Percentiles rank a stretch among this genome's conserved stretches.
phyloP scores from a whole-genome alignment of 2,888 invertebrate genomes.

The Tubulanus polymorphus region DNA sequence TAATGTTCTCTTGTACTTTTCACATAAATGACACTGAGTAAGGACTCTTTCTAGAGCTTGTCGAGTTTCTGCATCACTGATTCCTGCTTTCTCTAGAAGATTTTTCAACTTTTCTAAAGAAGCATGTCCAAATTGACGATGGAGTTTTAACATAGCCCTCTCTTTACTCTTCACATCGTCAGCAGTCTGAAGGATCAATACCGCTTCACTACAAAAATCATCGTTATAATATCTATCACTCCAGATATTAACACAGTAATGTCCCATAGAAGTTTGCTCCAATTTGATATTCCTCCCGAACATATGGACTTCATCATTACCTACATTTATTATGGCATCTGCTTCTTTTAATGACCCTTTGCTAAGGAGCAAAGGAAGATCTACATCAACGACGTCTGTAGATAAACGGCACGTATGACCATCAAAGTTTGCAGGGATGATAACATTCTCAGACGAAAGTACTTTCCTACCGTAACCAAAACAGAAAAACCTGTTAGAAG shows the following conservation, averaged over 20 bases:
- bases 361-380: constrained; percentile 15
- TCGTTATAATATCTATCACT: background rate
- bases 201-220: background rate
- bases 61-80: background rate
- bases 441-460: constrained; percentile 8
- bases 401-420: constrained; percentile 8
- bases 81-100: constrained; percentile 18
- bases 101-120: constrained; percentile 16
- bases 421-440: constrained; percentile 9
- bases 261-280: constrained; percentile 13
- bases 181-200: background rate
- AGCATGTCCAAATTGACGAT: constrained; percentile 24
- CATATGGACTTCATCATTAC: constrained; percentile 11
- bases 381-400: constrained; percentile 7
- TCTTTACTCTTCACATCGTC: background rate
- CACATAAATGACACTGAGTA: constrained; percentile 7
- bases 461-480: constrained; percentile 15
- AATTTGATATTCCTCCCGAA: constrained; percentile 10
- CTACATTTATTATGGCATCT: constrained; percentile 8
- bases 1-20: constrained; percentile 2
- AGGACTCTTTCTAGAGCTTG: constrained; percentile 10
- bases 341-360: constrained; percentile 13
- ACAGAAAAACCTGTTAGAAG: constrained; percentile 5
- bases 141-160: constrained; percentile 15
- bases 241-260: constrained; percentile 12